Evolutionary conservation across 1,140 invertebrate species (phyloP).

Genomic region (Drosophila nigrodunni): DNA sequence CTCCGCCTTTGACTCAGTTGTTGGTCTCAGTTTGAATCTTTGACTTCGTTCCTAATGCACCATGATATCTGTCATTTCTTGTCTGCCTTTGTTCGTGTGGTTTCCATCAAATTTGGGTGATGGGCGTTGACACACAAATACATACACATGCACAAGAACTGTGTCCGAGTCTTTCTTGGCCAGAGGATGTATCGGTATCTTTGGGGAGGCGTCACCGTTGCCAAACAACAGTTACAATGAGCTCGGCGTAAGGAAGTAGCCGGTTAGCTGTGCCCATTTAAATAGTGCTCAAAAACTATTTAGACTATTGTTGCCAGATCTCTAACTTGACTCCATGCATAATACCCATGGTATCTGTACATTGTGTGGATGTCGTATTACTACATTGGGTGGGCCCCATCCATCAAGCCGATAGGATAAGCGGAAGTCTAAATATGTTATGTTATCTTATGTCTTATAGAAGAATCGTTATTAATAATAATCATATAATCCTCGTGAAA

Average conservation of each 20-base stretch:
- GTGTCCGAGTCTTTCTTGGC: not conserved
- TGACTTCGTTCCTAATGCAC: slow-evolving; percentile 40
- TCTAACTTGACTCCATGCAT: not conserved
- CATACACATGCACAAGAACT: slow-evolving; percentile 32
- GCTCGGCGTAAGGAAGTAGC: slow-evolving; percentile 76
- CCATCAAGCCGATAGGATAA: not conserved
- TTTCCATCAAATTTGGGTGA: slow-evolving; percentile 53
- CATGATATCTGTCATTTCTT: slow-evolving; percentile 67
- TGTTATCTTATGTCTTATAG: not conserved
- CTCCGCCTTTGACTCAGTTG: not conserved
- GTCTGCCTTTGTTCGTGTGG: slow-evolving; percentile 21
- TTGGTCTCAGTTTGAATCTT: not conserved
- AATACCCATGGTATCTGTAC: not conserved
- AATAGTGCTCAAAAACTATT: slow-evolving; percentile 50
- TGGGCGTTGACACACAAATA: slow-evolving; percentile 66
- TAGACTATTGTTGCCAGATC: slow-evolving; percentile 37
- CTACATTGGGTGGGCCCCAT: slow-evolving; percentile 48
- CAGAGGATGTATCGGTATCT: not conserved
- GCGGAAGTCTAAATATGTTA: not conserved
- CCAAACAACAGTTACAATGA: slow-evolving; percentile 61
- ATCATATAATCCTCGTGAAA: no score
- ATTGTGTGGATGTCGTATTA: slow-evolving; percentile 33
- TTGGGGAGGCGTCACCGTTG: slow-evolving; percentile 31
- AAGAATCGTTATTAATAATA: slow-evolving; percentile 1
- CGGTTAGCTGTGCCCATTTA: slow-evolving; percentile 75